Evolutionary conservation across 2,113 vertebrate species (phyloP).

Genomic region (Callionymus lyra): DNA sequence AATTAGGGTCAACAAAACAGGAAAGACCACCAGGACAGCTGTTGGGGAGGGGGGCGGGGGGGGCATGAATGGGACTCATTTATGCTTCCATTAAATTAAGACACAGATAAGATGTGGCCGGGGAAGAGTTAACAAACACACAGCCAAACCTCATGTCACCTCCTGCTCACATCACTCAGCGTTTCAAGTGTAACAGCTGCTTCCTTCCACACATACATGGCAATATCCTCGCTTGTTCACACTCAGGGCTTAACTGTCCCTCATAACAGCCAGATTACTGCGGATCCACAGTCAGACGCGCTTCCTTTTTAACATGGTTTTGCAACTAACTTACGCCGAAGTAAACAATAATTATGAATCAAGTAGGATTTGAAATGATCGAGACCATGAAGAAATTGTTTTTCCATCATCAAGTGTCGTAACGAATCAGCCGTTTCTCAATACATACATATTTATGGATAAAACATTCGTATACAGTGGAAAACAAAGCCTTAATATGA

Average conservation of each 20-base stretch:
- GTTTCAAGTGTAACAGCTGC: constrained; percentile 61
- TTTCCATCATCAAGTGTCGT: too few species aligned
- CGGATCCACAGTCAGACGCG: constrained; percentile 12
- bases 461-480: too few species aligned
- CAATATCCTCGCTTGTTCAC: constrained; percentile 53
- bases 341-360: not conserved
- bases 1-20: constrained; percentile 22
- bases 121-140: constrained; percentile 56
- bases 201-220: constrained; percentile 48
- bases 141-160: constrained; percentile 52
- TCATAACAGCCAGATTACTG: constrained; percentile 36
- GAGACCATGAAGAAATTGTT: too few species aligned
- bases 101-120: constrained; percentile 25
- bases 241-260: constrained; percentile 54
- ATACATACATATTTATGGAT: too few species aligned
- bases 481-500: too few species aligned
- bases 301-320: constrained; percentile 33
- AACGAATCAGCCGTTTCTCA: too few species aligned
- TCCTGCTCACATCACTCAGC: constrained; percentile 63
- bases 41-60: constrained; percentile 16
- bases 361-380: too few species aligned
- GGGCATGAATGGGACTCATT: constrained; percentile 38
- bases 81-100: constrained; percentile 55
- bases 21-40: constrained; percentile 59
- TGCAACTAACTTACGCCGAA: too few species aligned